Evolutionary conservation across 2,888 invertebrate genomes (phyloP), one percentile per base, ranked within the genome.

Genomic region (Nudaria mundana): DNA sequence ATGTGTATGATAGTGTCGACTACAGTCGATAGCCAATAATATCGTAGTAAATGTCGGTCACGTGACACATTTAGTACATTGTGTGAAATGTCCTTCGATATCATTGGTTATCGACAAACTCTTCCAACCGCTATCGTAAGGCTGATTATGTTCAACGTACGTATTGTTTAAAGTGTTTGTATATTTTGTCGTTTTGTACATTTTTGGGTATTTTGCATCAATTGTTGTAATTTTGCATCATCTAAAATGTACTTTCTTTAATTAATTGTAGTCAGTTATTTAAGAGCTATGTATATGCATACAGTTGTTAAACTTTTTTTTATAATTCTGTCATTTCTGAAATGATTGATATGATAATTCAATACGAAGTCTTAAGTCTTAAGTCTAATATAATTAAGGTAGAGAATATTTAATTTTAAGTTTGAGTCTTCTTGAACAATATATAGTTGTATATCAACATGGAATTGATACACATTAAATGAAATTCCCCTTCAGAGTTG

Each of bases 401-500:
- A n/a, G 44, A 48, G 20, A 5, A 20, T 8, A 25, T 68, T n/a
- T n/a, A n/a, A 65, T 51, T 35, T 50, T 71, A 73, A 70, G 68
- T 30, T 50, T 69, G 71, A 69, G 79, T 81, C 78, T 80, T 81
- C 79, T 71, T 57, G 74, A 59, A 62, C 52, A 52, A 55, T 45
- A 16, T 30, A 16, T 37, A 13, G 14, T 44, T 16, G 40, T 33
- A 25, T 13, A 29, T 30, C 20, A 29, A 24, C 20, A 25, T 33
- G 40, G 36, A 30, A 25, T 29, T 15, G 11, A 40, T 52, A 34
- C 34, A 42, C 43, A 16, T n/a, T 13, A 30, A 30, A 26, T 8
- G 7, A 25, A 7, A 5, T 18, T 20, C 8, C 5, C 8, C 7
- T 8, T 7, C 20, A 20, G 8, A 20, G 20, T 20, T 20, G 2